phyloP scores from a whole-genome alignment of 2,888 invertebrate species.

The Tridacna gigas region DNA sequence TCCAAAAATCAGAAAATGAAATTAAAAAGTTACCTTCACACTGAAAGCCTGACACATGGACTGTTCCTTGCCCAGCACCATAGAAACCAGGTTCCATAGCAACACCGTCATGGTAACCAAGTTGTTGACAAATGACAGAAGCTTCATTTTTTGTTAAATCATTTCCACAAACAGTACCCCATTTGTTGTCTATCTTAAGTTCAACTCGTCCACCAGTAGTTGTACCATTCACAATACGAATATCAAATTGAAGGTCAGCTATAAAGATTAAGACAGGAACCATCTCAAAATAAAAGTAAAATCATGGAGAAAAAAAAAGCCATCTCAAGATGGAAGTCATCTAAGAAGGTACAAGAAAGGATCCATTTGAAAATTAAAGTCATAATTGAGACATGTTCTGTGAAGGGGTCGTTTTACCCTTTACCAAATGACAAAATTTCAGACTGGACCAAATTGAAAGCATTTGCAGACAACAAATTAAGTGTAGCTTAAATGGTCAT shows the following conservation, averaged over 20 bases:
- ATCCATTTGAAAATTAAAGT: background rate
- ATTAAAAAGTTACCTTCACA: conserved; percentile 46
- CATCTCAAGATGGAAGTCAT: background rate
- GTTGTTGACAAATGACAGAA: conserved; percentile 88
- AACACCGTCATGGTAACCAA: conserved; percentile 86
- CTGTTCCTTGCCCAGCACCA: conserved; percentile 41
- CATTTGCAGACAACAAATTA: too few species aligned
- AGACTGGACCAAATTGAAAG: too few species aligned
- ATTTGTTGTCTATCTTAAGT: conserved; percentile 85
- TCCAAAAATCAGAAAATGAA: too few species aligned
- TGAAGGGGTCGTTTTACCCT: too few species aligned
- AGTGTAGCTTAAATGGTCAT: too few species aligned
- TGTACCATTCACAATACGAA: conserved; percentile 63
- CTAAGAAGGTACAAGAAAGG: background rate
- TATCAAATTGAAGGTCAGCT: conserved; percentile 48
- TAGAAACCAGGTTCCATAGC: conserved; percentile 43
- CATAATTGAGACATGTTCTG: too few species aligned
- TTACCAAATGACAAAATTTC: too few species aligned
- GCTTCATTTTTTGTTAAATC: conserved; percentile 89
- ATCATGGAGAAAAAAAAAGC: background rate
- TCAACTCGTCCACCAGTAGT: conserved; percentile 63
- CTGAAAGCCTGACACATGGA: conserved; percentile 44
- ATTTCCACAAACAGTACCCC: conserved; percentile 91
- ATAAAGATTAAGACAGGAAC: background rate
- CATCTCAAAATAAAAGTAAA: too few species aligned